Evolutionary conservation across 2,888 invertebrate species (phyloP).

Genomic region (Pharmacophagus antenor): DNA sequence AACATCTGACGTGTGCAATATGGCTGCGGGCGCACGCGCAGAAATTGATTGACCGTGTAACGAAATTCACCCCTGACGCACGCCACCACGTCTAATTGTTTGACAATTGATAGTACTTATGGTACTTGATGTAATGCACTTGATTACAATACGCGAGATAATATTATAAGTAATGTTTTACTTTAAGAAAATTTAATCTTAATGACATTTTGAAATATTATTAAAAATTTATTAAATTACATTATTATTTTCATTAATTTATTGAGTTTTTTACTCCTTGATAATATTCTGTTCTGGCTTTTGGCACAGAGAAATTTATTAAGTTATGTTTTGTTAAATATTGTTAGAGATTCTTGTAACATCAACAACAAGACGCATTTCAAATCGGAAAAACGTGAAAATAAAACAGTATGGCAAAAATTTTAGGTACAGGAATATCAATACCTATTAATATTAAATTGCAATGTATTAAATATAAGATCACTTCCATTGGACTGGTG

Average conservation of each 20-base stretch:
- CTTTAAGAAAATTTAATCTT: no score
- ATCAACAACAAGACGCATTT: no score
- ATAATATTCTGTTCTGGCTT: no score
- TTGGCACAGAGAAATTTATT: no score
- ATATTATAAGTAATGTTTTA: no score
- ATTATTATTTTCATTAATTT: no score
- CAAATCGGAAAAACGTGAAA: no score
- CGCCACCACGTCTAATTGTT: constrained; percentile 65
- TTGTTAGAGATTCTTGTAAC: no score
- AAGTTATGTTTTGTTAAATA: no score
- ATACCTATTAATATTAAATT: neutral
- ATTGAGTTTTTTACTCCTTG: no score
- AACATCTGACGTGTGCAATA: constrained; percentile 80
- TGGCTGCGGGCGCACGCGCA: constrained; percentile 76
- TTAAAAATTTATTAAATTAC: no score
- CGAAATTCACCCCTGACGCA: constrained; percentile 76
- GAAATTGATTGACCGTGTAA: constrained; percentile 80
- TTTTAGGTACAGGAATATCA: neutral
- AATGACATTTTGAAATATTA: no score
- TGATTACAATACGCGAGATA: neutral
- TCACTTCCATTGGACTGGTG: constrained; percentile 26
- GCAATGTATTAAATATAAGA: constrained; percentile 10
- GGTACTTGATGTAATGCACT: constrained; percentile 38
- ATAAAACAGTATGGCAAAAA: neutral
- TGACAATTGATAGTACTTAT: constrained; percentile 64